Percentiles rank a stretch among this genome's conserved stretches.
These are phyloP conservation scores for Habroteleia sp. DNA, from an alignment of 2,888 invertebrate species.

Conservation along the genomic window DNA sequence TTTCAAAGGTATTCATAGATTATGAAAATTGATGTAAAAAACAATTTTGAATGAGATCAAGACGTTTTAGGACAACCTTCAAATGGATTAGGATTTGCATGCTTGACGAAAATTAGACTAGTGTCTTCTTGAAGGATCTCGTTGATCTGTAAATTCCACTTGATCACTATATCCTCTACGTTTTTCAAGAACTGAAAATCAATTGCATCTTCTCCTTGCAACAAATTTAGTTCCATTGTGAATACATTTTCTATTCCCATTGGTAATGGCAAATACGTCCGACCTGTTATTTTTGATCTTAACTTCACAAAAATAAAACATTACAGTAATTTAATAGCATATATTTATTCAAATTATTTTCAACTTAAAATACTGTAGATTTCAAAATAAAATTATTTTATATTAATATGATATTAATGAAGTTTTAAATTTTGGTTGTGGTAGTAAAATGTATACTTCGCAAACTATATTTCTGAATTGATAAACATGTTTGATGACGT, in stretches of 20 bases:
- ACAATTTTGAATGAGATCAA: too few relatives aligned
- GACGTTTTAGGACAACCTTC: too few relatives aligned
- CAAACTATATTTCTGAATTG: slow-evolving; percentile 87
- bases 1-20: too few relatives aligned
- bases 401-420: slow-evolving; percentile 1
- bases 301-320: slow-evolving; percentile 79
- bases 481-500: slow-evolving; percentile 87
- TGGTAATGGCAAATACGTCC: slow-evolving; percentile 93
- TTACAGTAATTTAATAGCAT: not conserved
- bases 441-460: too few relatives aligned
- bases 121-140: slow-evolving; percentile 90
- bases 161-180: slow-evolving; percentile 92
- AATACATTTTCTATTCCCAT: slow-evolving; percentile 87
- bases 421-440: too few relatives aligned
- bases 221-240: slow-evolving; percentile 82
- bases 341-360: slow-evolving; percentile 1
- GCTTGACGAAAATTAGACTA: slow-evolving; percentile 86
- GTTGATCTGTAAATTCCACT: slow-evolving; percentile 91
- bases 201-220: slow-evolving; percentile 81
- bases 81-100: slow-evolving; percentile 86
- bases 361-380: not conserved
- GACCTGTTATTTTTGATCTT: slow-evolving; percentile 91
- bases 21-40: too few relatives aligned
- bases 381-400: not conserved
- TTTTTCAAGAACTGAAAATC: slow-evolving; percentile 89